A percentile compares a stretch with the other conserved stretches of the same genome.
These are phyloP conservation scores for Sphyrna mokarran DNA, from an alignment of 2,113 vertebrate genomes.

Conservation along the genomic window DNA sequence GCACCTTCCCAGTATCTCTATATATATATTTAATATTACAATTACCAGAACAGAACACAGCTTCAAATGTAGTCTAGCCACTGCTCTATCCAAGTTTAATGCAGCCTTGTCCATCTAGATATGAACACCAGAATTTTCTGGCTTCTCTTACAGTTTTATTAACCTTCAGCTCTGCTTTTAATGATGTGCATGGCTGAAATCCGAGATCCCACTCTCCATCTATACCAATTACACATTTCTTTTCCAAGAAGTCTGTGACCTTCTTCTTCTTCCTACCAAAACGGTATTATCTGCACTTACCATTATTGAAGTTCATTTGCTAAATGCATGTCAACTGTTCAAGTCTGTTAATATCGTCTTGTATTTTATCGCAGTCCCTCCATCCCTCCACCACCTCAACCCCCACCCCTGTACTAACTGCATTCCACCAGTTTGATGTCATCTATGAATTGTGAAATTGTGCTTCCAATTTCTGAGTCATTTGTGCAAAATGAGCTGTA, in stretches of 20 bases:
- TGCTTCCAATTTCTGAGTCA: neutral
- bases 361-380: neutral
- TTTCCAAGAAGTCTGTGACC: neutral
- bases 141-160: neutral
- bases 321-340: neutral
- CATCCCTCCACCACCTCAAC: no score
- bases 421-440: neutral
- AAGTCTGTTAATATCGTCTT: neutral
- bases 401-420: neutral
- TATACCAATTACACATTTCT: neutral
- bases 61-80: neutral
- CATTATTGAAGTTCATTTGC: neutral
- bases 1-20: neutral
- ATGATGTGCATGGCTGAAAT: neutral
- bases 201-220: neutral
- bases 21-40: neutral
- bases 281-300: neutral
- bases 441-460: neutral
- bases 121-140: neutral
- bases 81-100: neutral
- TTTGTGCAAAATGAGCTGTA: neutral
- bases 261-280: neutral
- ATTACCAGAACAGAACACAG: neutral
- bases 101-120: neutral
- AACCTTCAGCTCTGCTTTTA: neutral